Evolutionary conservation across 1,140 invertebrate genomes (phyloP).

Genomic region (Vanessa tameamea): DNA sequence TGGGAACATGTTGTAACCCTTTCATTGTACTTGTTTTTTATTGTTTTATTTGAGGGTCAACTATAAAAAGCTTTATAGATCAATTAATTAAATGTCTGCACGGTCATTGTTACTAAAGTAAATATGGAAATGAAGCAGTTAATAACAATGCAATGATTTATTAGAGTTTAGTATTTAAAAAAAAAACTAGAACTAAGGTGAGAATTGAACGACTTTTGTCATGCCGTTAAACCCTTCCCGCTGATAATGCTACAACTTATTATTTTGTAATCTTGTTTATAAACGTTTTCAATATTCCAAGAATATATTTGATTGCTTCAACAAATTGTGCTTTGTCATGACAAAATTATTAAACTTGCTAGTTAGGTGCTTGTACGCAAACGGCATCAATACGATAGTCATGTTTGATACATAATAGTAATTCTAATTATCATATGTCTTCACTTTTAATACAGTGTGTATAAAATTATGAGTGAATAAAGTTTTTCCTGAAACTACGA

Average conservation of each 20-base stretch:
- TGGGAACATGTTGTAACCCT: constrained; percentile 77
- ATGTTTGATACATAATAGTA: too few species aligned
- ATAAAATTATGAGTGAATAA: too few species aligned
- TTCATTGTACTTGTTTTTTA: constrained; percentile 69
- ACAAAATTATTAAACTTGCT: too few species aligned
- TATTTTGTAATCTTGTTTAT: not conserved
- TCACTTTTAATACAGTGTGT: too few species aligned
- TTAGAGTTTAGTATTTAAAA: constrained; percentile 50
- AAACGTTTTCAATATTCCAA: not conserved
- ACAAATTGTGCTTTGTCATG: too few species aligned
- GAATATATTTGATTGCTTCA: too few species aligned
- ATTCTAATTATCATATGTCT: too few species aligned
- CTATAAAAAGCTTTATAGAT: constrained; percentile 77
- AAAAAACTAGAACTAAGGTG: constrained; percentile 70
- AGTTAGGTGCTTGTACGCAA: too few species aligned
- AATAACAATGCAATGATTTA: constrained; percentile 77
- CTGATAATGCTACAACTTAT: not conserved
- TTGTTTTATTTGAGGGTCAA: constrained; percentile 79
- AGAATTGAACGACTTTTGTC: constrained; percentile 60
- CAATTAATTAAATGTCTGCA: constrained; percentile 79
- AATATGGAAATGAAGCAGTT: constrained; percentile 75
- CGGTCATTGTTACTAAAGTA: constrained; percentile 75
- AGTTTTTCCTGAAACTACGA: too few species aligned
- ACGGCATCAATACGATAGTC: too few species aligned
- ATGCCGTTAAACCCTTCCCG: constrained; percentile 16